Evolutionary conservation across 2,888 invertebrate genomes (phyloP), one percentile per base, ranked within the genome.

Genomic region (Leucophenga maculata): DNA sequence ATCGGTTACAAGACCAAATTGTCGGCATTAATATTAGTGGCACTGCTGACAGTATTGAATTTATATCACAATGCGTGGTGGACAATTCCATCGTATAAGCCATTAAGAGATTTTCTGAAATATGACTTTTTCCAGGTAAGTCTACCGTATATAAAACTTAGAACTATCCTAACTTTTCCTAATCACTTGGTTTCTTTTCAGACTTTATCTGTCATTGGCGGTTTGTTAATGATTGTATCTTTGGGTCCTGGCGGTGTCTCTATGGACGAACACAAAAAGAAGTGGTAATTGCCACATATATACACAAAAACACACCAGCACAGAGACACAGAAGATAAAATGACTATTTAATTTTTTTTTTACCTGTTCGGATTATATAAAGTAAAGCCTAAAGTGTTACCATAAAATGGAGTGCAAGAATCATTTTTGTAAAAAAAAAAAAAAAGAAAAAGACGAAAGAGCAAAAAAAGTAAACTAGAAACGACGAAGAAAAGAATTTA

Each of bases 191-290:
- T 64, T 22, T 4, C 4, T 6, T 95, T 95, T 72, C 93, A 99
- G 95, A 99, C 99, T 54, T 91, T 99, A 85, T 99, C 99, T 55
- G 99, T 99, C 74, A 94, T 99, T 86, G 99, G 99, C 75, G 99
- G 99, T 66, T 93, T 99, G 26, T 91, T 99, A 69, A 96, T 99
- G 94, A 98, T 99, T 79, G 99, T 99, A 13, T 96, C 96, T 74
- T 91, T 99, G 75, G 99, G 99, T 46, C 99, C 99, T 50, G 99
- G 99, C 72, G 98, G 97, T 69, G 98, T 98, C 52, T 98, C 98
- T 74, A 98, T 99, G 97, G 99, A 99, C 89, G 99, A 99, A 87
- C 98, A 99, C 90, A 99, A 99, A 91, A 99, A 99, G 91, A 95
- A 96, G 89, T 99, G 89, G 89, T 89, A 88, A 80, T 39, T 39